Conservation (phyloP, 2,888 invertebrate species). For the Agonopterix heracliana region DNA sequence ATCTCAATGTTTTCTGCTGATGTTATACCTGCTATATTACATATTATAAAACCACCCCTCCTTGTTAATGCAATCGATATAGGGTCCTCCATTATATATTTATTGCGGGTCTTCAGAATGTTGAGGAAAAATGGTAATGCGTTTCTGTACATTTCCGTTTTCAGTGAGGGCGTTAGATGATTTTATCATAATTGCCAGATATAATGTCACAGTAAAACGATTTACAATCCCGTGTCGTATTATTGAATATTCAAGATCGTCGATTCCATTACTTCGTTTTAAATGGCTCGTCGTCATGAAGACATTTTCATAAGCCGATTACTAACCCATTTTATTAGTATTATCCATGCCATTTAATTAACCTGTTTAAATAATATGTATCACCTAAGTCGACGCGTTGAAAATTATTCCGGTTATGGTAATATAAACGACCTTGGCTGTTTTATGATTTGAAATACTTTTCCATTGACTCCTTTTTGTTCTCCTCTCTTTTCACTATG, state of each 20-base stretch:
- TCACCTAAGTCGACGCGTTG: constrained; percentile 14
- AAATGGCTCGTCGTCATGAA: constrained; percentile 4
- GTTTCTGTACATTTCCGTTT: constrained; percentile 25
- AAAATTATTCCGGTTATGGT: constrained; percentile 27
- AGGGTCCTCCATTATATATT: constrained; percentile 57
- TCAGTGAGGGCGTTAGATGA: constrained; percentile 19
- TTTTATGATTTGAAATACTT: constrained; percentile 21
- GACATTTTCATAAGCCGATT: constrained; percentile 10
- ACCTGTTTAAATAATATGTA: constrained; percentile 7
- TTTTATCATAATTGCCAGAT: constrained; percentile 21
- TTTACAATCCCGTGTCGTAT: neutral
- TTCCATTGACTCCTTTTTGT: constrained; percentile 8
- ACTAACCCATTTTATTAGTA: constrained; percentile 3
- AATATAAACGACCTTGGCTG: constrained; percentile 24
- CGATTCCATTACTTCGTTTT: constrained; percentile 4
- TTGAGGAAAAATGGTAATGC: constrained; percentile 39
- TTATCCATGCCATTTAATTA: constrained; percentile 9
- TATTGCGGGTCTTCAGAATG: constrained; percentile 45
- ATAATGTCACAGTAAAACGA: constrained; percentile 1
- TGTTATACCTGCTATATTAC: constrained; percentile 39
- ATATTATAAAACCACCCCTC: constrained; percentile 49
- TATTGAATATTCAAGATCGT: constrained; percentile 7
- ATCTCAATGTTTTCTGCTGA: constrained; percentile 29
- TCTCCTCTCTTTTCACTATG: no score
- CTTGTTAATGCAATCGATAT: constrained; percentile 51